Evolutionary conservation across 2,797 vertebrate species (phyloP).

Genomic region (Smutsia gigantea): DNA sequence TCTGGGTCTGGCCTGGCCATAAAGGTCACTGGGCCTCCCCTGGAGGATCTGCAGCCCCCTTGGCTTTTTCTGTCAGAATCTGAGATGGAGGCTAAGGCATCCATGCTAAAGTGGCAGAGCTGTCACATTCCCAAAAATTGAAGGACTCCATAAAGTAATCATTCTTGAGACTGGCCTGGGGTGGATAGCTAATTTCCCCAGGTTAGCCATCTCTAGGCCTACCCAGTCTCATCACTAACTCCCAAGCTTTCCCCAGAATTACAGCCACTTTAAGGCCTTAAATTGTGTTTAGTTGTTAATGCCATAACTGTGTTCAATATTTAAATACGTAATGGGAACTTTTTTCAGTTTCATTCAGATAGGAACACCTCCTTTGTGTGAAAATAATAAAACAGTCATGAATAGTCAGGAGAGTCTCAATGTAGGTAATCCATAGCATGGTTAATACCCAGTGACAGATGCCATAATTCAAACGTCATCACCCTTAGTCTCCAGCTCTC

Average conservation of each 20-base stretch:
- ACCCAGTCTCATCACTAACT: neutral
- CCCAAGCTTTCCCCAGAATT: neutral
- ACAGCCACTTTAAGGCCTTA: neutral
- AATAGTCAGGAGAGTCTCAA: neutral
- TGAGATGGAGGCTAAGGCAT: neutral
- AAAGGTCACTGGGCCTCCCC: neutral
- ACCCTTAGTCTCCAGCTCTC: neutral
- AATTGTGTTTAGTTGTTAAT: neutral
- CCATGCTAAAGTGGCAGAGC: neutral
- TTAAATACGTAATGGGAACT: neutral
- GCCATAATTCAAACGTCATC: neutral
- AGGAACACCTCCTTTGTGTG: neutral
- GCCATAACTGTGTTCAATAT: neutral
- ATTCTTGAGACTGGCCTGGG: neutral
- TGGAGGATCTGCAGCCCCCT: no score
- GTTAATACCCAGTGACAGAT: neutral
- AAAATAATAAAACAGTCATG: neutral
- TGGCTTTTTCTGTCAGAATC: neutral
- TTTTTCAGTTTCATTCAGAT: neutral
- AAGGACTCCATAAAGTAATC: neutral
- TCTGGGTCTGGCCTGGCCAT: accelerated
- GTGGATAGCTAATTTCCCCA: neutral
- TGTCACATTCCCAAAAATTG: neutral
- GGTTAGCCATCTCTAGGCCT: neutral
- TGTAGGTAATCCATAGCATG: neutral